Conservation (phyloP, 2,113 vertebrate species). For the Actenoides lindsayi region DNA sequence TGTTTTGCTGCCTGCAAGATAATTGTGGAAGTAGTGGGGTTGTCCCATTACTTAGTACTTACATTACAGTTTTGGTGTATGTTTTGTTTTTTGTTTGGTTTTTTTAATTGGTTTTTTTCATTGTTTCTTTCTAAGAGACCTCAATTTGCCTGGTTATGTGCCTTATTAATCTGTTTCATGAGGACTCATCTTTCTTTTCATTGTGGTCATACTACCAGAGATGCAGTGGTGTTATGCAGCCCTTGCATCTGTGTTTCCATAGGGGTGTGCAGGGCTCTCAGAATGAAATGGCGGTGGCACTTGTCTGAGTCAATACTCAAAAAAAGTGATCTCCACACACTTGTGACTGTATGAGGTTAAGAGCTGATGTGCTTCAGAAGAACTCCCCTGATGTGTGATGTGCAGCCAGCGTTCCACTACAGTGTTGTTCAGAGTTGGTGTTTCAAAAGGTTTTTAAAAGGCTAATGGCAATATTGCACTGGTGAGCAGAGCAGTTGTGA, state of each 20-base stretch:
- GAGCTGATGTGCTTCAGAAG: neutral
- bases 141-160: neutral
- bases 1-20: neutral
- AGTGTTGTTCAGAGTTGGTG: neutral
- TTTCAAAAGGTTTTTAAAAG: neutral
- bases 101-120: neutral
- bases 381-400: neutral
- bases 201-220: neutral
- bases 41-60: neutral
- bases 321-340: neutral
- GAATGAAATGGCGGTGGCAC: neutral
- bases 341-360: neutral
- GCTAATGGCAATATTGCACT: neutral
- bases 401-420: neutral
- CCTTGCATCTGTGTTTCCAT: neutral
- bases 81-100: too few species aligned
- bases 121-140: neutral
- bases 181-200: neutral
- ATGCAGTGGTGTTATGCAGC: neutral
- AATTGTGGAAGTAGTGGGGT: neutral
- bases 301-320: neutral
- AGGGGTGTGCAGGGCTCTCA: neutral
- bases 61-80: neutral
- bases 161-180: neutral
- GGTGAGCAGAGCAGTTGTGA: neutral